Evolutionary conservation across 2,113 vertebrate genomes (phyloP), one percentile per base, ranked within the genome.

Genomic region (Gnathonemus echidnorhynchus): DNA sequence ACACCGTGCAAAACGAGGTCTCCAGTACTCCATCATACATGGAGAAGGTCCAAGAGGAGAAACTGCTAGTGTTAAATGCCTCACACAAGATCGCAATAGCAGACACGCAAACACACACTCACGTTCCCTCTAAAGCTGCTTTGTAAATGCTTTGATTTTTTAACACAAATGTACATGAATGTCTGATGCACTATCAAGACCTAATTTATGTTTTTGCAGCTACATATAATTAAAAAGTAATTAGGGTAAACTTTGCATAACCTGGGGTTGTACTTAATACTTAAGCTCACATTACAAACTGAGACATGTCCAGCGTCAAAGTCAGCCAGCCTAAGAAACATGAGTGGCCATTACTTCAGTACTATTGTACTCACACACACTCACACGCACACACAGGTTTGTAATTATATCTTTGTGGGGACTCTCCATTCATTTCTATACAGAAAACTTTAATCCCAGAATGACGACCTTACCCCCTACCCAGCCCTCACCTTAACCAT

Each of bases 31-130:
- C 86, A 86, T 90, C 91, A 89, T 17, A 87, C 80, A 42, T 42
- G 90, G 89, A 88, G 66, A 21, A 58, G 46, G 45, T 89, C 87
- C 52, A 39, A 46, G 58, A 24, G 70, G 62, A 90, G 91, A 86
- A 90, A 90, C 39, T 83, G 88, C 88, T 91, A 92, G 88, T 89
- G 91, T 88, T 88, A 90, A 91, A 91, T 89, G 91, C 66, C 89
- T 93, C 91, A 91, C 92, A 91, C 93, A 70, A 90, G 87, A 45
- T 90, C 86, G 89, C 58, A 53, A 17, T 52, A 56, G 50, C 86
- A 90, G 49, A 88, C 74, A 88, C 58, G 80, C 89, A 80, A 80
- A 42, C 31, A 11, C 80, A 46, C 83, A 85, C 17, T 46, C 83
- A 45, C 0, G 5, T 48, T 45, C 6, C 45, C 83, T 48, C 24